phyloP scores from a whole-genome alignment of 2,113 vertebrate species.

The Gobius niger region DNA sequence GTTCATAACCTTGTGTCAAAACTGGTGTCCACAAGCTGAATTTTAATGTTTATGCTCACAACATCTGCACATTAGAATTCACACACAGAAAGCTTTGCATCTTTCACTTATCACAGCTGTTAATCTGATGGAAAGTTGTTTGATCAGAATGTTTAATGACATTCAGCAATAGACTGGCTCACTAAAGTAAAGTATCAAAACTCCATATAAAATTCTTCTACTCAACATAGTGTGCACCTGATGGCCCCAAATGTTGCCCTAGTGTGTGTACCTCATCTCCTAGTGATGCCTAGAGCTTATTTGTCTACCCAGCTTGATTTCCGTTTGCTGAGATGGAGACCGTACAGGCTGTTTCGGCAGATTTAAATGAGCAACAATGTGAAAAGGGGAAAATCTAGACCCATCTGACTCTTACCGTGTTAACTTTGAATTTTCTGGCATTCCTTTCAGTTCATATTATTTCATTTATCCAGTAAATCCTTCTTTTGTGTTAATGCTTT shows the following conservation, averaged over 20 bases:
- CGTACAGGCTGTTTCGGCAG: conserved; percentile 31
- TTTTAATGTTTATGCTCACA: conserved; percentile 35
- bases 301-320: conserved; percentile 47
- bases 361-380: conserved; percentile 32
- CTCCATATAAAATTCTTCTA: too few species aligned
- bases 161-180: conserved; percentile 12
- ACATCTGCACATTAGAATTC: conserved; percentile 56
- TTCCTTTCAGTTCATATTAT: conserved; percentile 16
- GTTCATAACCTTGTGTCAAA: conserved; percentile 38
- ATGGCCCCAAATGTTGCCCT: conserved; percentile 8
- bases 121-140: conserved; percentile 37
- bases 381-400: conserved; percentile 20
- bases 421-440: conserved; percentile 20
- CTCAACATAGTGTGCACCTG: neutral
- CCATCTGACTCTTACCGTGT: conserved; percentile 33
- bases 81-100: conserved; percentile 20
- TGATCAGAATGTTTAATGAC: conserved; percentile 7
- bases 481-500: conserved; percentile 22
- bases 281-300: conserved; percentile 39
- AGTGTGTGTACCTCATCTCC: conserved; percentile 15
- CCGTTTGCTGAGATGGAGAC: conserved; percentile 9
- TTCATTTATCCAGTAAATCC: neutral
- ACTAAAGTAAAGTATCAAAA: neutral
- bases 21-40: conserved; percentile 31
- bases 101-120: conserved; percentile 33